Evolutionary conservation across 2,888 invertebrate species (phyloP).

Genomic region (Mesorhabditis spiculigera): DNA sequence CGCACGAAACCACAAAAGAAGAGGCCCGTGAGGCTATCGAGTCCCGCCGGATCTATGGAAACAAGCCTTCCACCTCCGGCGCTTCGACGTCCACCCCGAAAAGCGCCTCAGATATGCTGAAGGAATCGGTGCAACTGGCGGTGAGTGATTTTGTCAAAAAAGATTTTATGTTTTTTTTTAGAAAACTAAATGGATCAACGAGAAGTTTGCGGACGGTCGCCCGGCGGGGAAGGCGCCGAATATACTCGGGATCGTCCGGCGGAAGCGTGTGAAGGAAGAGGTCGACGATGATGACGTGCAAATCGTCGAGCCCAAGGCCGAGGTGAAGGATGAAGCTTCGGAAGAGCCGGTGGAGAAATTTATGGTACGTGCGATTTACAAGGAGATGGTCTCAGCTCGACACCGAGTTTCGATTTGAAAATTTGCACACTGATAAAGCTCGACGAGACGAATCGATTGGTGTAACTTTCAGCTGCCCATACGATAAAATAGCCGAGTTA

Average conservation of each 20-base stretch:
- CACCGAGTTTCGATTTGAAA: too few relatives aligned
- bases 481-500: too few relatives aligned
- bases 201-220: not conserved
- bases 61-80: slow-evolving; percentile 17
- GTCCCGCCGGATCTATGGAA: slow-evolving; percentile 19
- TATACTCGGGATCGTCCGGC: slow-evolving; percentile 1
- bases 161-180: not conserved
- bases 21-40: slow-evolving; percentile 26
- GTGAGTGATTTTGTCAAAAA: not conserved
- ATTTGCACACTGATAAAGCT: too few relatives aligned
- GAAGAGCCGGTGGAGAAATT: slow-evolving; percentile 1
- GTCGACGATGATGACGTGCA: not conserved
- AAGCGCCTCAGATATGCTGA: slow-evolving; percentile 19
- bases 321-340: not conserved
- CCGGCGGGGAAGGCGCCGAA: not conserved
- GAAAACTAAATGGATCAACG: not conserved
- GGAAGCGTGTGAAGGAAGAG: not conserved
- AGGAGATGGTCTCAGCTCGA: too few relatives aligned
- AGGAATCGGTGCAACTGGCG: slow-evolving; percentile 20
- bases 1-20: slow-evolving; percentile 29
- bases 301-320: not conserved
- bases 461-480: too few relatives aligned
- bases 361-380: not conserved
- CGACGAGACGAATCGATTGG: too few relatives aligned
- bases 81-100: slow-evolving; percentile 12